Conservation (phyloP, 2,113 vertebrate species). For the Archocentrus centrarchus region DNA sequence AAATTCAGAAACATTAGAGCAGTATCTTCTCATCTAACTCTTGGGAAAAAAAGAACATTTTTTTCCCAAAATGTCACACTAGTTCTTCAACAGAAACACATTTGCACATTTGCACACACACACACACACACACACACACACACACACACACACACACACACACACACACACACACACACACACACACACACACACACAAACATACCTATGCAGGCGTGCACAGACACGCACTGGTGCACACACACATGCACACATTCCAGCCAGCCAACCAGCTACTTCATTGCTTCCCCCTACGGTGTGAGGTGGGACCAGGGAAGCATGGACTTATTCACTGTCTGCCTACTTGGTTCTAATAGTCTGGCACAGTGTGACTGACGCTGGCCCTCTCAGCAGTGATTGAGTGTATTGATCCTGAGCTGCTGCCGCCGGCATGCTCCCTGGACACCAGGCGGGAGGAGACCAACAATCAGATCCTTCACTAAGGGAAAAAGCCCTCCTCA, state of each 20-base stretch:
- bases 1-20: neutral
- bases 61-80: neutral
- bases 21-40: neutral
- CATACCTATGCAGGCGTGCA: too few relatives aligned
- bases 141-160: neutral
- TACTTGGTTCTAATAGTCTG: constrained; percentile 94
- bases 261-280: constrained; percentile 78
- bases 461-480: constrained; percentile 93
- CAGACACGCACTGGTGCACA: neutral
- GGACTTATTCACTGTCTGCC: constrained; percentile 92
- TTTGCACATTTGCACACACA: constrained; percentile 6
- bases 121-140: neutral
- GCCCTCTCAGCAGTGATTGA: constrained; percentile 91
- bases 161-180: neutral
- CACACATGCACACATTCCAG: constrained; percentile 33
- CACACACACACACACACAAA: neutral
- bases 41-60: neutral
- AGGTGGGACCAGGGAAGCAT: constrained; percentile 85
- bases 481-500: constrained; percentile 92
- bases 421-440: constrained; percentile 73
- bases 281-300: constrained; percentile 80
- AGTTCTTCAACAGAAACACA: constrained; percentile 13
- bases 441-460: constrained; percentile 85
- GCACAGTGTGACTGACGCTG: constrained; percentile 89
- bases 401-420: constrained; percentile 89